These are phyloP conservation scores for Neoascia interrupta DNA, from an alignment of 2,888 invertebrate species.

Conservation along the genomic window DNA sequence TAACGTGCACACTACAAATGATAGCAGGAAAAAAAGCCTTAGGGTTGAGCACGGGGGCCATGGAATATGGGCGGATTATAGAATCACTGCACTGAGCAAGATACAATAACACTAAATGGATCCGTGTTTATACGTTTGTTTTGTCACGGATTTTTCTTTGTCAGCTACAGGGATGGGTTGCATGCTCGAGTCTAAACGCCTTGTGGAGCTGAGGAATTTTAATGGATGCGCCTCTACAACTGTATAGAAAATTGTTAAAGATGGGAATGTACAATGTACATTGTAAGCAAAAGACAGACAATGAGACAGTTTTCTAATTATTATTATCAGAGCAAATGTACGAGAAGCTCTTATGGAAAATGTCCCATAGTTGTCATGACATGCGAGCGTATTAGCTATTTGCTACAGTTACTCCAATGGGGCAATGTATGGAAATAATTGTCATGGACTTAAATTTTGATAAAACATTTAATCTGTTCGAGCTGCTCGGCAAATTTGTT, in stretches of 20 bases:
- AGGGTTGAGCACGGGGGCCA: neutral
- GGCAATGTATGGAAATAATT: too few species aligned
- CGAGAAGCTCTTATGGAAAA: slow-evolving; percentile 51
- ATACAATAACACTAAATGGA: slow-evolving; percentile 57
- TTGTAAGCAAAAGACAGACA: slow-evolving; percentile 9
- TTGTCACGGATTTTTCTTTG: slow-evolving; percentile 35
- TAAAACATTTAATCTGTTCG: too few species aligned
- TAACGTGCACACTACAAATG: slow-evolving; percentile 41
- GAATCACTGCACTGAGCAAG: slow-evolving; percentile 49
- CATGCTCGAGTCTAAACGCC: slow-evolving; percentile 26
- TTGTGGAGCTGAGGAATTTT: slow-evolving; percentile 47
- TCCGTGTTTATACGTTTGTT: slow-evolving; percentile 38
- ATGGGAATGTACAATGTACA: slow-evolving; percentile 14
- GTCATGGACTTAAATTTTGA: too few species aligned
- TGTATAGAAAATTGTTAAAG: slow-evolving; percentile 33
- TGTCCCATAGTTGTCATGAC: slow-evolving; percentile 61
- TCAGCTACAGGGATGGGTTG: neutral
- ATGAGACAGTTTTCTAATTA: slow-evolving; percentile 67
- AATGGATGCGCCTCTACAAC: slow-evolving; percentile 49
- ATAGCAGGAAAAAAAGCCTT: neutral
- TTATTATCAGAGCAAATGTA: slow-evolving; percentile 38
- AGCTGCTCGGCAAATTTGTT: too few species aligned
- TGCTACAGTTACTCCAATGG: too few species aligned
- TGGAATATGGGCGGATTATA: slow-evolving; percentile 41
- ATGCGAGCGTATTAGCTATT: too few species aligned